Evolutionary conservation across 2,113 vertebrate species (phyloP), one percentile per base, ranked within the genome.

Genomic region (Actenoides lindsayi): DNA sequence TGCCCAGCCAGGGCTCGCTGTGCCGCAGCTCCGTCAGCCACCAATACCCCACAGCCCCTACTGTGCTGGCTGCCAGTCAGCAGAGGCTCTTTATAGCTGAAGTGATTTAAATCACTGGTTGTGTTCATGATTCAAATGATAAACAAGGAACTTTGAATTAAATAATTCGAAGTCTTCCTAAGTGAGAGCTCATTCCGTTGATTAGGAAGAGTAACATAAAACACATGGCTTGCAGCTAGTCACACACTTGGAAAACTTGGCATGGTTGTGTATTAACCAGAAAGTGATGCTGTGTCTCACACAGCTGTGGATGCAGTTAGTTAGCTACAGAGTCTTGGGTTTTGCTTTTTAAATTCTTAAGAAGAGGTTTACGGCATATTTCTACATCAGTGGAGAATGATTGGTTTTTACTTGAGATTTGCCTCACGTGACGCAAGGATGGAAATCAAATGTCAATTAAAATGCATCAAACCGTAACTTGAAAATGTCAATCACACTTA

Each of bases 131-230:
- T 80, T 91, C 76, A 53, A 77, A 83, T 86, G 76, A 65, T 81
- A 89, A 80, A 94, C 83, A 94, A 83, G 76, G 80, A 94, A 92
- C 75, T 90, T 68, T 41, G 85, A 87, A 91, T 95, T 65, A 86
- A 92, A 69, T 95, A 96, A 91, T 89, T 83, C 77, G 44, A 94
- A 86, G 89, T 95, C 86, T 89, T 53, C 68, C 44, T 57, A 62
- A 89, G 76, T 56, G 83, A 86, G 87, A 77, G 91, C 71, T 92
- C 68, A 48, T 96, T 94, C 44, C 1, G 3, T 74, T 96, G 83
- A 94, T 95, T 92, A 92, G 71, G 83, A 57, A 44, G 64, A 35
- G 71, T 53, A 57, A 74, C 77, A 35, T 41, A 80, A 63, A 89
- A 51, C 86, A 83, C 76, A 27, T 46, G 83, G 86, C 54, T 84